Conservation (phyloP, 2,797 vertebrate genomes). For the Dallia pectoralis region DNA sequence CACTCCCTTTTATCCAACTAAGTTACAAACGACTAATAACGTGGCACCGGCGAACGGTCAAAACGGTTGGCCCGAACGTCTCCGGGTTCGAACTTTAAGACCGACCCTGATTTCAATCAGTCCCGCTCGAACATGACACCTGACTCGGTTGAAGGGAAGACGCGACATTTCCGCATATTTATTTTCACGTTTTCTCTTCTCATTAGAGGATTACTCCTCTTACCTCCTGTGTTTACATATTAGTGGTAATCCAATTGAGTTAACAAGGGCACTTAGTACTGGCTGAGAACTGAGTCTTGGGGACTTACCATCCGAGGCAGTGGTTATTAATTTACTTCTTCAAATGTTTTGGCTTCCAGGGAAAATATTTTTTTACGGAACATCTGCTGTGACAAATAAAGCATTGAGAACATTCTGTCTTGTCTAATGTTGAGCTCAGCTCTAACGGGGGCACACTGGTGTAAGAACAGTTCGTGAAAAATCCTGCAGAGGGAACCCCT, state of each 20-base stretch:
- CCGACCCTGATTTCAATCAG: conserved; percentile 62
- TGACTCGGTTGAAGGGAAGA: conserved; percentile 62
- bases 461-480: not conserved
- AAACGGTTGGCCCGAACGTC: conserved; percentile 69
- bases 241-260: conserved; percentile 87
- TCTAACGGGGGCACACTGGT: conserved; percentile 30
- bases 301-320: conserved; percentile 74
- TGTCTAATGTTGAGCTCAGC: conserved; percentile 43
- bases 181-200: conserved; percentile 71
- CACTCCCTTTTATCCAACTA: conserved; percentile 78
- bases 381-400: conserved; percentile 78
- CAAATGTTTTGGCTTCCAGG: conserved; percentile 77
- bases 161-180: conserved; percentile 77
- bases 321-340: conserved; percentile 82
- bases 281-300: conserved; percentile 77
- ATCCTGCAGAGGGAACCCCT: conserved; percentile 75
- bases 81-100: conserved; percentile 61
- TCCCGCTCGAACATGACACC: conserved; percentile 64
- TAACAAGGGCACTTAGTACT: conserved; percentile 84
- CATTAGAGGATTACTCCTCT: conserved; percentile 83
- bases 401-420: conserved; percentile 62
- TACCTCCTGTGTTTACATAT: conserved; percentile 86
- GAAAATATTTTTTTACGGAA: conserved; percentile 75
- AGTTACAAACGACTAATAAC: conserved; percentile 82
- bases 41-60: conserved; percentile 76